These are phyloP conservation scores for Pyxicephalus adspersus DNA, from an alignment of 2,113 vertebrate species.

Conservation along the genomic window DNA sequence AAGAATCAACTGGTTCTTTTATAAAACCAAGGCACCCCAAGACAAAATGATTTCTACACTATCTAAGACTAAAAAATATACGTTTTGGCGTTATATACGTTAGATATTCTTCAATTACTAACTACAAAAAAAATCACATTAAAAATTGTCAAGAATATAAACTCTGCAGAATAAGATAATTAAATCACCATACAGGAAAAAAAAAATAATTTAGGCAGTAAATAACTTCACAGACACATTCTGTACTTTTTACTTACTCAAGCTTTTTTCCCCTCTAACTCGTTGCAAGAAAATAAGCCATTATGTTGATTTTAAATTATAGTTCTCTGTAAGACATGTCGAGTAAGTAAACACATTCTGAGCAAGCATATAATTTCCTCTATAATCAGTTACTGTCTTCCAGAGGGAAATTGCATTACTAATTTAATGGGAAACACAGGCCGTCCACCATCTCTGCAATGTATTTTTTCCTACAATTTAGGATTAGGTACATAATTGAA, in stretches of 20 bases:
- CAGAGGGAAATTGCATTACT: constrained; percentile 53
- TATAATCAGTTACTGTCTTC: constrained; percentile 56
- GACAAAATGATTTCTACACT: too few relatives aligned
- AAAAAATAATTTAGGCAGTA: not conserved
- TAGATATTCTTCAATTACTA: not conserved
- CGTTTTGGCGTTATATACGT: too few relatives aligned
- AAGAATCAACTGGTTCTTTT: too few relatives aligned
- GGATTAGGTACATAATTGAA: constrained; percentile 56
- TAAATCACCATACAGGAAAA: not conserved
- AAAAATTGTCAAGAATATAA: not conserved
- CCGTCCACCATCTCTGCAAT: constrained; percentile 47
- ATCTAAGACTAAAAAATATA: too few relatives aligned
- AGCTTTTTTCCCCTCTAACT: constrained; percentile 21
- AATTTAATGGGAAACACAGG: constrained; percentile 53
- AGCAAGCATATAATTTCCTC: constrained; percentile 45
- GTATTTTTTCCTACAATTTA: constrained; percentile 52
- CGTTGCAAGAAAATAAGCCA: constrained; percentile 33
- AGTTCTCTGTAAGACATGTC: constrained; percentile 41
- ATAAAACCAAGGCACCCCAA: too few relatives aligned
- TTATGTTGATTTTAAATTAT: constrained; percentile 53
- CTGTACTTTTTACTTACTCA: constrained; percentile 41
- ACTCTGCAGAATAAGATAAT: not conserved
- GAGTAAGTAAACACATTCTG: constrained; percentile 37
- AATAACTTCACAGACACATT: constrained; percentile 26
- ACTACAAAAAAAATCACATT: not conserved